These are phyloP conservation scores for Dascillus cervinus DNA, from an alignment of 2,888 invertebrate genomes.

Conservation along the genomic window DNA sequence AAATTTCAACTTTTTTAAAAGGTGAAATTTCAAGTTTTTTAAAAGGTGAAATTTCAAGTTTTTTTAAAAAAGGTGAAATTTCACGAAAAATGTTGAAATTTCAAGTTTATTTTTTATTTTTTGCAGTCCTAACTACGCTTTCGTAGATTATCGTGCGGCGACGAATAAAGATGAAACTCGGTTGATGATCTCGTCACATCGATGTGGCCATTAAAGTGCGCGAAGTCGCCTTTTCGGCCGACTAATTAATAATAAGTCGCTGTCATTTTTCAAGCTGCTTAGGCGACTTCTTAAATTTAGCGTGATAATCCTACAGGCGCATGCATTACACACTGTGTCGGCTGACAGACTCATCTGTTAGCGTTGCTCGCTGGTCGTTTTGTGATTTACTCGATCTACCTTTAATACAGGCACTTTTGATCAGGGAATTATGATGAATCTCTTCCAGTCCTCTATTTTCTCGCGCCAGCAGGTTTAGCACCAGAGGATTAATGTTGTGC, in stretches of 20 bases:
- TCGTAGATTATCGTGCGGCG: too few species aligned
- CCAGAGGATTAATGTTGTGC: too few species aligned
- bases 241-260: constrained; percentile 33
- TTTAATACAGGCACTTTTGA: constrained; percentile 12
- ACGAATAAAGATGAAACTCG: too few species aligned
- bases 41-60: too few species aligned
- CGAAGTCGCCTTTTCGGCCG: constrained; percentile 7
- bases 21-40: too few species aligned
- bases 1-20: too few species aligned
- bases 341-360: constrained; percentile 35
- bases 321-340: constrained; percentile 28
- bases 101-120: too few species aligned
- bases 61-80: too few species aligned
- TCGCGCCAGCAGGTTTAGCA: too few species aligned
- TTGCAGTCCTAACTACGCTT: too few species aligned
- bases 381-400: constrained; percentile 11
- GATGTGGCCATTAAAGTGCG: constrained; percentile 1
- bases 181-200: constrained; percentile 21
- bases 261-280: constrained; percentile 34
- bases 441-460: too few species aligned
- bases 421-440: constrained; percentile 21
- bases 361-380: constrained; percentile 18
- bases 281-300: constrained; percentile 36
- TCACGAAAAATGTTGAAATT: too few species aligned
- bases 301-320: constrained; percentile 35